Base-by-base conservation (phyloP, 2,797 vertebrate genomes). In the Chelon labrosus region DNA sequence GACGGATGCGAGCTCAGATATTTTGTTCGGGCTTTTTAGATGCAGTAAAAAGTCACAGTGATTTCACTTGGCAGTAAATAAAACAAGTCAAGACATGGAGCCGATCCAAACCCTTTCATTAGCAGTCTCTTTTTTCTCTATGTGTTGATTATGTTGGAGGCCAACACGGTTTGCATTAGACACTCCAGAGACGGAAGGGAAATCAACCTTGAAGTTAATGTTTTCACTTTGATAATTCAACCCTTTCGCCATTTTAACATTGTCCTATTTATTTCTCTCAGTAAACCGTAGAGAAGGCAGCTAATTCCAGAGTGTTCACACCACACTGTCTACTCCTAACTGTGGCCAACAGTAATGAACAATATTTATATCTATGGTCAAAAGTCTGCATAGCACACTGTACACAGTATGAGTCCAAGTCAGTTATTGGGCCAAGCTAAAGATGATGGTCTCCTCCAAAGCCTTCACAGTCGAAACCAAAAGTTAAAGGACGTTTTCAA, bases 401-500 rank as follows among this genome's bases (percentile, higher is more conserved):
- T 91, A 93, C 91, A 92, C 85, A 92, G 90, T 86, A 86, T 61
- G 91, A 94, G 90, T 93, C 90, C 85, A 86, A 93, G 80, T 73
- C 86, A 80, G 88, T 86, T 77, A 93, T 67, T 85, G 83, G 92
- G 90, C 82, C 75, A 37, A 81, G 87, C 88, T 77, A 63, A 85
- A 83, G 87, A 73, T 78, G 87, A 75, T n/a, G 83, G 39, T 73
- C 64, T 71, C 70, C 20, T 76, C 82, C 79, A 50, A 77, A 77
- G 46, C 49, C 58, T 72, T 70, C 85, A 2, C 80, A 10, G 71
- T 85, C 80, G 62, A 83, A 83, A 8, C 65, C 76, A 76, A 85
- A 88, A 89, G 89, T 96, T 97, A 99, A 94, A 99, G 98, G 88
- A 99, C 95, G n/a, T 99, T 99, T 95, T 99, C 98, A 89, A 99